These are phyloP conservation scores for Mirounga angustirostris DNA, from an alignment of 2,113 vertebrate genomes.

Conservation along the genomic window DNA sequence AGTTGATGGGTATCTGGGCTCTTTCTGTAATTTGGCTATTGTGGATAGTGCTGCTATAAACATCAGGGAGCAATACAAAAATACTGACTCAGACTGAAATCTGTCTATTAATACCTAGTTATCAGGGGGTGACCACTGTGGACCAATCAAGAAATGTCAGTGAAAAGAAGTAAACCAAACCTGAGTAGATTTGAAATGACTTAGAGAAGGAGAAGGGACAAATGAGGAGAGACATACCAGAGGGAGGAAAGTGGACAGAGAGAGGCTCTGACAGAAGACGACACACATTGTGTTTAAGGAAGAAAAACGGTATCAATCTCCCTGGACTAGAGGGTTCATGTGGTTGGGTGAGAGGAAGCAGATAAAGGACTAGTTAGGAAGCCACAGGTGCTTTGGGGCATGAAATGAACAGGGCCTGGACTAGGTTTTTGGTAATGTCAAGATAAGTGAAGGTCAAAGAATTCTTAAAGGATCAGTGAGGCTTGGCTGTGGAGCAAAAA, in stretches of 20 bases:
- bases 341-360: not conserved
- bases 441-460: not conserved
- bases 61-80: not conserved
- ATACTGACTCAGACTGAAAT: not conserved
- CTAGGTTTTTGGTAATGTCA: not conserved
- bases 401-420: not conserved
- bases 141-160: not conserved
- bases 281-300: not conserved
- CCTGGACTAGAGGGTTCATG: not conserved
- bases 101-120: not conserved
- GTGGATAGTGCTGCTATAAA: not conserved
- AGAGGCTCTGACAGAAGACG: not conserved
- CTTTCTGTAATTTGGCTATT: not conserved
- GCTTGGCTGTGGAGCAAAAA: not conserved
- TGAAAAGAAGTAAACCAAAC: not conserved
- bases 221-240: not conserved
- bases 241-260: not conserved
- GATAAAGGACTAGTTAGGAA: not conserved
- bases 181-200: not conserved
- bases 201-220: not conserved
- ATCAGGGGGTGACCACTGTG: not conserved
- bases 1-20: not conserved
- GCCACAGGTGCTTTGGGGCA: not conserved
- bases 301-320: not conserved
- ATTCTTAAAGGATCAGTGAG: constrained; percentile 9